phyloP scores from a whole-genome alignment of 2,888 invertebrate genomes.

The Gortyna flavago region DNA sequence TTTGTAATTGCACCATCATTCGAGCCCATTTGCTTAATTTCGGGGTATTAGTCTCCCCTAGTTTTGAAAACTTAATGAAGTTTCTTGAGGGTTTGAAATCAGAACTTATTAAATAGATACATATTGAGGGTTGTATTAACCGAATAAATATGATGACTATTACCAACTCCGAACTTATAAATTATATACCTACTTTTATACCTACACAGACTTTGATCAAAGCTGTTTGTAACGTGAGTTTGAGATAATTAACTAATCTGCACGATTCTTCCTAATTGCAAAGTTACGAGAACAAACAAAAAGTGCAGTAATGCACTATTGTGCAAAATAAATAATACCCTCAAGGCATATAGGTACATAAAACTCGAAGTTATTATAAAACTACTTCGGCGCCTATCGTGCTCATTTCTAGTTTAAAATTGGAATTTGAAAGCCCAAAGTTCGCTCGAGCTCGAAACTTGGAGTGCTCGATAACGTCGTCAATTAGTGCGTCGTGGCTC shows the following conservation, averaged over 20 bases:
- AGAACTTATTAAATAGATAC: neutral
- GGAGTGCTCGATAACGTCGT: conserved; percentile 84
- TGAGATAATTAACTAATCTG: neutral
- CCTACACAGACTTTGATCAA: neutral
- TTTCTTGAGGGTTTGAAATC: conserved; percentile 16
- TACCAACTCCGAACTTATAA: neutral
- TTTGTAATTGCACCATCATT: conserved; percentile 72
- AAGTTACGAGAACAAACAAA: neutral
- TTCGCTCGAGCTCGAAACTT: conserved; percentile 79
- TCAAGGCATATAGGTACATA: conserved; percentile 54
- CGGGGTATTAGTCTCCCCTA: conserved; percentile 40
- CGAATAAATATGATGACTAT: neutral
- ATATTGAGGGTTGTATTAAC: neutral
- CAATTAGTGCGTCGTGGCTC: conserved; percentile 83
- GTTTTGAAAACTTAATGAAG: conserved; percentile 34
- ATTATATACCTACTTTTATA: neutral
- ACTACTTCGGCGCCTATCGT: conserved; percentile 71
- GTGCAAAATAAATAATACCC: conserved; percentile 61
- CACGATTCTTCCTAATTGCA: neutral
- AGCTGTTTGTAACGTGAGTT: conserved; percentile 4
- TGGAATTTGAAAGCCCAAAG: conserved; percentile 81
- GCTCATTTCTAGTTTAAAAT: conserved; percentile 84
- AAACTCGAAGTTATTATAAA: conserved; percentile 78
- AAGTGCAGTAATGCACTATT: conserved; percentile 19
- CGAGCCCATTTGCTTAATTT: conserved; percentile 69